Conservation (phyloP, 2,888 invertebrate genomes). For the Phragmatobia fuliginosa region DNA sequence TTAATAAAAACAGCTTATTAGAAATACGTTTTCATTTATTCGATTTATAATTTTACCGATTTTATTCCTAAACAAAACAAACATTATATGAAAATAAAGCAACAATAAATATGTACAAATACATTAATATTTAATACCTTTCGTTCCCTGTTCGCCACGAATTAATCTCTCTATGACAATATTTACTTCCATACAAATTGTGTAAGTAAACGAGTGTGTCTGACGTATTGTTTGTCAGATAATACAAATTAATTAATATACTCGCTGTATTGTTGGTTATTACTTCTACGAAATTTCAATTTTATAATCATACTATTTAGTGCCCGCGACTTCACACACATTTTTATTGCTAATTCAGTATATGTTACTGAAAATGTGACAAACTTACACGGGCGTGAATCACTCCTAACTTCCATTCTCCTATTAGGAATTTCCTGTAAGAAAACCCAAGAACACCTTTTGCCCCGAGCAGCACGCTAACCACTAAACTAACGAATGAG, state of each 20-base stretch:
- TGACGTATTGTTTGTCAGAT: neutral
- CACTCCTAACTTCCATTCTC: too few relatives aligned
- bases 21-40: neutral
- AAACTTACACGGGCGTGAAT: neutral
- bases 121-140: neutral
- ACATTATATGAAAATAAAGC: neutral
- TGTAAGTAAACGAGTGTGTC: constrained; percentile 5
- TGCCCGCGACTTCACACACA: neutral
- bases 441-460: too few relatives aligned
- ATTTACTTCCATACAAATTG: constrained; percentile 1
- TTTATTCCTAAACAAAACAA: neutral
- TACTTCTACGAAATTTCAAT: neutral
- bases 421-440: too few relatives aligned
- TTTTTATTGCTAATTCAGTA: neutral
- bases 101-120: neutral
- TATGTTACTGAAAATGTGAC: neutral
- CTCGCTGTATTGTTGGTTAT: neutral
- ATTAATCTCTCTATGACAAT: constrained; percentile 8
- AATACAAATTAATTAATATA: constrained; percentile 3
- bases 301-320: neutral
- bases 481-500: too few relatives aligned
- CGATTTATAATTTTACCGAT: neutral
- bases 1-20: neutral
- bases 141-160: neutral
- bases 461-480: too few relatives aligned